These are phyloP conservation scores for Crotalus tigris DNA, from an alignment of 2,113 vertebrate species.

Conservation along the genomic window DNA sequence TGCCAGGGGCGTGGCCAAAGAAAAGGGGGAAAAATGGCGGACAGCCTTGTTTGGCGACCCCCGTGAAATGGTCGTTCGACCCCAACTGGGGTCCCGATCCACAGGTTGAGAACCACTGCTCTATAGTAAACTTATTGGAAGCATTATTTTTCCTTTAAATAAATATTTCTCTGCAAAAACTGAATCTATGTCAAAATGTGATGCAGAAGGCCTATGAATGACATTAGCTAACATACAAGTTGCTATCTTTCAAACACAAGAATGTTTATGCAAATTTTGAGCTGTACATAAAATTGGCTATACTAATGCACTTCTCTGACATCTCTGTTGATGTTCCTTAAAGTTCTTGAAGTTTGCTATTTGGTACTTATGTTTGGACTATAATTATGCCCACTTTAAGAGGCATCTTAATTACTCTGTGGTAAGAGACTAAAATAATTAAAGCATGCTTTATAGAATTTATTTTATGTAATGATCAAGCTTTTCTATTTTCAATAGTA, in stretches of 20 bases:
- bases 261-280: neutral
- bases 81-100: too few species aligned
- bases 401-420: neutral
- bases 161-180: neutral
- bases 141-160: neutral
- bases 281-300: neutral
- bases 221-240: neutral
- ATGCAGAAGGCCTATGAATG: neutral
- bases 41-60: too few species aligned
- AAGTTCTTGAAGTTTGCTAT: neutral
- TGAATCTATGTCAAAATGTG: neutral
- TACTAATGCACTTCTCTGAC: neutral
- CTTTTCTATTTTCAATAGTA: too few species aligned
- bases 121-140: neutral
- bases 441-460: too few species aligned
- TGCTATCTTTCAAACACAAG: neutral
- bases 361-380: too few species aligned
- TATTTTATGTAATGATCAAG: too few species aligned
- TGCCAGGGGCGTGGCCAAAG: too few species aligned
- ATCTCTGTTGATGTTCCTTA: too few species aligned
- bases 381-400: neutral
- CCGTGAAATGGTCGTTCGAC: too few species aligned
- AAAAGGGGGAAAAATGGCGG: too few species aligned
- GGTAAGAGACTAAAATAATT: too few species aligned
- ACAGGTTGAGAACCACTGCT: too few species aligned